Evolutionary conservation across 2,797 vertebrate species (phyloP), one percentile per base, ranked within the genome.

Genomic region (Xiphorhynchus erythropygius): DNA sequence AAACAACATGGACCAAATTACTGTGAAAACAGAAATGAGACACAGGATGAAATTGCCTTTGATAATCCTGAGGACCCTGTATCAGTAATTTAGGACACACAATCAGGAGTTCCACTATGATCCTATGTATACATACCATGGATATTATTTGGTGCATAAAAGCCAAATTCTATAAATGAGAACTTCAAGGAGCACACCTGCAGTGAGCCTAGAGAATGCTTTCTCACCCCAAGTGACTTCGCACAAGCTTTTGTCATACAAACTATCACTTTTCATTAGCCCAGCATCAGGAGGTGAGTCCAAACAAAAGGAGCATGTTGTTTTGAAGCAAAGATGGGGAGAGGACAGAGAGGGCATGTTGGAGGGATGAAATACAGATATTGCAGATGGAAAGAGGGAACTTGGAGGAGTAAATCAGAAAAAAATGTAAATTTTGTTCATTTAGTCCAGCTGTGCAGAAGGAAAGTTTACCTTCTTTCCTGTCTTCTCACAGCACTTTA

Each of bases 1-100:
- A 95, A 96, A 88, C 71, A 86, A 90, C 27, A 50, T 71, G 39
- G 87, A 87, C 18, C 17, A 39, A 92, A 73, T 71, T 59, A 60
- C 73, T 56, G 19, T 39, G 52, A 76, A 91, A 93, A 86, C 30
- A 90, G 37, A 78, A 95, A 81, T 25, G 21, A 73, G 18, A 71
- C 60, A 87, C 28, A 77, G 33, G 16, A 85, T 44, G n/a, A 71
- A 89, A 88, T 4, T 88, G 55, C 16, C 73, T 94, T 52, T 69
- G 32, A 64, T 71, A 90, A 80, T 85, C n/a, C 71, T 16, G 21
- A 27, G 9, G 46, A 73, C 27, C 13, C n/a, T 89, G 2, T 24
- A 41, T 41, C 39, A 77, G 24, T 84, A 32, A 81, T 59, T 70
- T 25, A 87, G 44, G 41, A 56, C 6, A 78, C 14, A 80, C 8